Base-by-base conservation (phyloP, 2,797 vertebrate species). In the Sebastes diploproa region DNA sequence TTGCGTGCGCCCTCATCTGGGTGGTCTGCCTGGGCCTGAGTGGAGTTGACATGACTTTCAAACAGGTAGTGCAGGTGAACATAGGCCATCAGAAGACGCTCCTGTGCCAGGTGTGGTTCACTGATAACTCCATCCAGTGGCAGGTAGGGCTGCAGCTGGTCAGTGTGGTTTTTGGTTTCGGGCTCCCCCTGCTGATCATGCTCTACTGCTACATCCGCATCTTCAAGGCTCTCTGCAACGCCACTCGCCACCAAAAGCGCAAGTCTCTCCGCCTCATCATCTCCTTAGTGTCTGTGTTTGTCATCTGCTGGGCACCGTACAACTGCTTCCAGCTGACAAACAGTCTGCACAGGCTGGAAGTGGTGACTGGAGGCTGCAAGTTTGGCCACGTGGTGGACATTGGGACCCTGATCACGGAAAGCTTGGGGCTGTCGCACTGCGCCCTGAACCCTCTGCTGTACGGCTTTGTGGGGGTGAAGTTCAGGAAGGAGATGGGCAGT, bases 391-490 rank as follows among this genome's bases (percentile, higher is more conserved):
- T 81, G 1, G 12, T 97, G 75, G 97, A 97, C 80, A 78, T 95
- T 1, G 95, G 95, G 30, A 91, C 89, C 18, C 6, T 95, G 65
- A 77, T 96, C 64, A 94, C 96, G 0, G 94, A 96, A 70, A 95
- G 93, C 22, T 0, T 97, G 32, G 96, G 96, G 4, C 89, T 97
- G 63, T 81, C 92, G 1, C 97, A 97, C 80, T 96, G 95, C 20
- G 96, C 96, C 64, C 89, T 97, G 13, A 97, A 97, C 91, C 97
- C 97, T 2, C 78, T 97, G 63, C 93, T 97, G 23, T 97, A 97
- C 0, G 96, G 96, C 14, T 96, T 97, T 5, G 94, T 96, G 6
- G 97, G 96, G 2, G 94, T 96, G 42, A 97, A 96, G 88, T 97
- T 97, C 87, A 94, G 95, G 30, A 95, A 87, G 77, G 97, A 97